These are phyloP conservation scores for Heliconius eleuchia DNA, from an alignment of 1,140 invertebrate genomes.

Conservation along the genomic window DNA sequence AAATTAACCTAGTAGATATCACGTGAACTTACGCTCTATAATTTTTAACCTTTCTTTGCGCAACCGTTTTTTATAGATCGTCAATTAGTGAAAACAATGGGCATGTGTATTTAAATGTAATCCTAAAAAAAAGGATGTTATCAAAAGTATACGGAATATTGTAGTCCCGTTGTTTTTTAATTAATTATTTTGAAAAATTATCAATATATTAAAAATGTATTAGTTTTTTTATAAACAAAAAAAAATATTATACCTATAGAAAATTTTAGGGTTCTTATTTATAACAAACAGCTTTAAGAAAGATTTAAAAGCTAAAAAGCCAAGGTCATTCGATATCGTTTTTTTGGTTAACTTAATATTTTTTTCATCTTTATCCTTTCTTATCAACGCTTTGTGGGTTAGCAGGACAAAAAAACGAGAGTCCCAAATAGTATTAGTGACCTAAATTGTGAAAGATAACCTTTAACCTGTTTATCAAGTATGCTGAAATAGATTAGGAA, in stretches of 20 bases:
- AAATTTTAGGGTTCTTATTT: too few species aligned
- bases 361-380: not conserved
- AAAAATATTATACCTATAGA: too few species aligned
- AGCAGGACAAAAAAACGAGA: slow-evolving; percentile 65
- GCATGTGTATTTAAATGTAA: not conserved
- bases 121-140: too few species aligned
- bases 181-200: too few species aligned
- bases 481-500: not conserved
- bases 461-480: slow-evolving; percentile 49
- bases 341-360: not conserved
- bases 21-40: slow-evolving; percentile 13
- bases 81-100: not conserved
- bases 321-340: not conserved
- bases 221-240: too few species aligned
- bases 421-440: slow-evolving; percentile 55
- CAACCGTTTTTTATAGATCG: not conserved
- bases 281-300: not conserved
- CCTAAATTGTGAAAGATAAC: slow-evolving; percentile 62
- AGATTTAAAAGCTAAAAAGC: not conserved
- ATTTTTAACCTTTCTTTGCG: slow-evolving; percentile 5
- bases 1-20: slow-evolving; percentile 1
- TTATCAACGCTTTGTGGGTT: slow-evolving; percentile 51
- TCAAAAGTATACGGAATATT: too few species aligned
- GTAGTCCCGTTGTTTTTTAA: too few species aligned
- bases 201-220: too few species aligned